Conservation (phyloP, 1,140 invertebrate species). For the Danaus melanippus region DNA sequence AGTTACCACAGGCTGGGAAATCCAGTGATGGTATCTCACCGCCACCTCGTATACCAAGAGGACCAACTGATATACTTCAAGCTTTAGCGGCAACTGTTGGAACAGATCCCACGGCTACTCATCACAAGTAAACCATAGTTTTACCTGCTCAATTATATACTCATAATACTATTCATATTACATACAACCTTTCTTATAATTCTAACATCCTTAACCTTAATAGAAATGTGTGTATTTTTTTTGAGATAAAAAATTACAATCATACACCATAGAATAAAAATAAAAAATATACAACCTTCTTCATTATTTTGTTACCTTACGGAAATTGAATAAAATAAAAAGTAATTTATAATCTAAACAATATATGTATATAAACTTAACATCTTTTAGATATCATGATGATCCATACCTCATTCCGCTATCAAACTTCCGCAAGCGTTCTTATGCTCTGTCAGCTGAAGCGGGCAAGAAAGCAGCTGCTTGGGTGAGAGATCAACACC, state of each 20-base stretch:
- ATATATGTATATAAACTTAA: too few relatives aligned
- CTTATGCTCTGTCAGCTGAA: conserved; percentile 86
- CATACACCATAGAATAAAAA: too few relatives aligned
- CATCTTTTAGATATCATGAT: conserved; percentile 80
- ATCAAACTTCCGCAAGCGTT: conserved; percentile 81
- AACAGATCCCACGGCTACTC: conserved; percentile 83
- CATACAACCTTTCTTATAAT: too few relatives aligned
- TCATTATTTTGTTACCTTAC: too few relatives aligned
- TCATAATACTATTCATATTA: too few relatives aligned
- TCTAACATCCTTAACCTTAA: too few relatives aligned
- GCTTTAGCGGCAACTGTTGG: conserved; percentile 83
- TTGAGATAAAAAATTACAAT: too few relatives aligned
- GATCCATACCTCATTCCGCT: conserved; percentile 90
- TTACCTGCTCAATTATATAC: conserved; percentile 1
- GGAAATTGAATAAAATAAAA: too few relatives aligned
- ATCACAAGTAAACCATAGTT: conserved; percentile 77
- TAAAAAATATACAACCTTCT: too few relatives aligned
- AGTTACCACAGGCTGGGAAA: conserved; percentile 36
- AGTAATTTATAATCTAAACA: too few relatives aligned
- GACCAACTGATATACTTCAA: conserved; percentile 86
- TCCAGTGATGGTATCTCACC: conserved; percentile 59
- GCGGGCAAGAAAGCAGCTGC: conserved; percentile 89
- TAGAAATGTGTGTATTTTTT: too few relatives aligned
- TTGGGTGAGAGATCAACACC: conserved; percentile 86
- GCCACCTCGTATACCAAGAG: conserved; percentile 80